phyloP scores from a whole-genome alignment of 2,888 invertebrate genomes.

The Schrankia costaestrigalis region DNA sequence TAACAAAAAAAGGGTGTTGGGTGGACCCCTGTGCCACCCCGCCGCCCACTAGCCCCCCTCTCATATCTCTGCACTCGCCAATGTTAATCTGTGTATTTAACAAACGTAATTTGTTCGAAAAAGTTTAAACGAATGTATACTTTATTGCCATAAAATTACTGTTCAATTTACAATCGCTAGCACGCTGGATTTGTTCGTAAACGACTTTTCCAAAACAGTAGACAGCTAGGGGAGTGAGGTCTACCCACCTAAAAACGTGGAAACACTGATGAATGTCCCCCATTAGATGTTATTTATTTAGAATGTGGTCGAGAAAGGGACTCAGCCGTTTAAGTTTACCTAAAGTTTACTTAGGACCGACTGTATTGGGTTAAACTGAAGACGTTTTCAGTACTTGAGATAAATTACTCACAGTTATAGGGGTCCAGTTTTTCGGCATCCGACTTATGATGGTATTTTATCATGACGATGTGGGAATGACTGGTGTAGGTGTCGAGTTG shows the following conservation, averaged over 20 bases:
- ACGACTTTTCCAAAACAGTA: conserved; percentile 62
- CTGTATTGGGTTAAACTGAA: conserved; percentile 76
- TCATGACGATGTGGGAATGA: conserved; percentile 56
- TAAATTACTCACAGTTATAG: conserved; percentile 69
- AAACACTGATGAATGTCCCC: conserved; percentile 80
- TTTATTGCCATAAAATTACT: conserved; percentile 25
- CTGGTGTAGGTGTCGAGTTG: conserved; percentile 38
- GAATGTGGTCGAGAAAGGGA: conserved; percentile 78
- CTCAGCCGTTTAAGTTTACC: conserved; percentile 72
- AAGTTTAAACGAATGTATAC: conserved; percentile 29
- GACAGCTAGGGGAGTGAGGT: conserved; percentile 71
- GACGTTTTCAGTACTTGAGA: conserved; percentile 67
- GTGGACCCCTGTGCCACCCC: conserved; percentile 54
- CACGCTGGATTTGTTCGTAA: conserved; percentile 42
- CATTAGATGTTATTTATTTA: conserved; percentile 82
- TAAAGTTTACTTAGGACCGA: conserved; percentile 78
- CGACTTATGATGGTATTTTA: conserved; percentile 69
- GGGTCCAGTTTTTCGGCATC: conserved; percentile 75
- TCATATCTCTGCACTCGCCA: conserved; percentile 75
- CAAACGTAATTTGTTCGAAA: conserved; percentile 61
- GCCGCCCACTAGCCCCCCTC: conserved; percentile 53
- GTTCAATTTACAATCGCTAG: conserved; percentile 26
- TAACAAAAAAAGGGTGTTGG: conserved; percentile 61
- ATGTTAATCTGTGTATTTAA: conserved; percentile 69
- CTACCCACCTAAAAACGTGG: conserved; percentile 77